phyloP scores from a whole-genome alignment of 2,888 invertebrate species.

The Xestia xanthographa region DNA sequence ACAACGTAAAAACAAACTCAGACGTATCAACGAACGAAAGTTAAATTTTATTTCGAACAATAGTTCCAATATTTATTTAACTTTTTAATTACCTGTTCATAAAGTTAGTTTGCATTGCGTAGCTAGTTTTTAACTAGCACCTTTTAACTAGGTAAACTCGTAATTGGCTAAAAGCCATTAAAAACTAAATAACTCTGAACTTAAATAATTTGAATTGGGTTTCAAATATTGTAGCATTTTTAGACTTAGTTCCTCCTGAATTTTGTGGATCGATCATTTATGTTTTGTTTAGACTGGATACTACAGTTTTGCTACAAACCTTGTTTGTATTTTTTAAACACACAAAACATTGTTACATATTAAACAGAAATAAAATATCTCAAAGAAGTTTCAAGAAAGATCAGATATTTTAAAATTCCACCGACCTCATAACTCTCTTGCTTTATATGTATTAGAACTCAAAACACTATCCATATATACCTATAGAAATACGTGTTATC shows the following conservation, averaged over 20 bases:
- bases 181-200: slow-evolving; percentile 12
- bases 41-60: slow-evolving; percentile 13
- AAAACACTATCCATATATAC: not conserved
- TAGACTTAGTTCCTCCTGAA: not conserved
- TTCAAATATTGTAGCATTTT: not conserved
- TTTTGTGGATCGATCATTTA: not conserved
- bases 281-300: not conserved
- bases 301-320: not conserved
- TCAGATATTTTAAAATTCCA: not conserved
- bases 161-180: slow-evolving; percentile 38
- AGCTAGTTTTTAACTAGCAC: slow-evolving; percentile 37
- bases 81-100: slow-evolving; percentile 34
- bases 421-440: not conserved
- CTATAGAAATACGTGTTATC: not conserved
- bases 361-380: not conserved
- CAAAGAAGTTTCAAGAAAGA: not conserved
- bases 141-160: slow-evolving; percentile 12
- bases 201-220: not conserved
- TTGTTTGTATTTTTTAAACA: not conserved
- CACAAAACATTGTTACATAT: not conserved
- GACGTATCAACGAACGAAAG: not conserved
- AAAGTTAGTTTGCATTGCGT: slow-evolving; percentile 16
- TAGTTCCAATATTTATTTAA: slow-evolving; percentile 19
- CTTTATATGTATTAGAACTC: not conserved
- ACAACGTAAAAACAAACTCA: not conserved